Base-by-base conservation (phyloP, 2,888 invertebrate species). In the Macrophya annulata region DNA sequence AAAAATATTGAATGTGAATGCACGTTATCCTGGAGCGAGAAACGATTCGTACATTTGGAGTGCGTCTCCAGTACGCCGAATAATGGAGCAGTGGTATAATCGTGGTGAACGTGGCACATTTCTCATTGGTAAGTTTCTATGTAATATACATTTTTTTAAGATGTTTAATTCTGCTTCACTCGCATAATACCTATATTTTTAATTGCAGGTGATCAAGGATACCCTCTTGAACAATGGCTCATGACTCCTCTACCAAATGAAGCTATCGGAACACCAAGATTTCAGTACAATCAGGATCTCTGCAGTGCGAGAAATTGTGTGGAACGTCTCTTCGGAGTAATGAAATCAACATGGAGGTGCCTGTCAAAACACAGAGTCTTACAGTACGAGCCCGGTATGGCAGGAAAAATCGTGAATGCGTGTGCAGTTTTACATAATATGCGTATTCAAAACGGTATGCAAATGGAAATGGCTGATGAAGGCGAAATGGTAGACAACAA, bases 361-460 rank as follows among this genome's bases (percentile, higher is more conserved):
- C 12, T 48, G 48, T 48, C 48, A 3, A 48, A 12, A 12, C 48
- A 48, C 15, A 48, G 48, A 48, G 48, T 48, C 12, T 48, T 48
- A 12, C 48, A 48, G 48, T 48, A 48, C 4, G 48, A 48, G 15
- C 48, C 48, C 3, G 84, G 71, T 87, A 83, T 77, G 1, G 85
- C 87, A 21, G 83, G 86, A 48, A 86, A 84, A 85, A 87, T 88
- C n/a, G 79, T 88, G 1, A 87, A 87, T 79, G 88, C 88, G 12
- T 87, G 88, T 79, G 84, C 82, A 83, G 86, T 88, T 31, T 40
- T 87, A 12, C 87, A 88, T 68, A 88, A 88, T 62, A 88, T 88
- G 79, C 85, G 87, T 48, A 86, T 83, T 25, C 72, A 79, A 37
- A 85, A 65, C 45, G 45, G 43, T 37, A 71, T 86, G n/a, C 68